phyloP scores from a whole-genome alignment of 1,140 invertebrate species.

The Chironomus striatipennis region DNA sequence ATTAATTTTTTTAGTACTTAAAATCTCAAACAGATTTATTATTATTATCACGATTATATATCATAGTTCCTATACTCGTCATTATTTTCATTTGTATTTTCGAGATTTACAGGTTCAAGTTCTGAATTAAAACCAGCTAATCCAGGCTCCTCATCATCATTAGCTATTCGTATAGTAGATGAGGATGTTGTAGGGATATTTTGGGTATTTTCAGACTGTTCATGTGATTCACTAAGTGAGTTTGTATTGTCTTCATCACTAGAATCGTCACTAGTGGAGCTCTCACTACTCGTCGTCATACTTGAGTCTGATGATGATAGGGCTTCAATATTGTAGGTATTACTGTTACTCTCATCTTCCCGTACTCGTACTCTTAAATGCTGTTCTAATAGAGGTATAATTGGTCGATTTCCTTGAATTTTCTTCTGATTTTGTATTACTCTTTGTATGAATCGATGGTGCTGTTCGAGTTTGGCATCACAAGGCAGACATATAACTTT shows the following conservation, averaged over 20 bases:
- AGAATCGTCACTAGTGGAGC: neutral
- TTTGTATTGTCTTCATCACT: conserved; percentile 14
- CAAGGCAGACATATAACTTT: neutral
- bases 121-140: neutral
- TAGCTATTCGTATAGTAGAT: neutral
- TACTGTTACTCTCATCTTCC: neutral
- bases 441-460: conserved; percentile 12
- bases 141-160: neutral
- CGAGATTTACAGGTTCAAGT: neutral
- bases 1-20: no score
- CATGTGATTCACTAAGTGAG: neutral
- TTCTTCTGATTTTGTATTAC: conserved; percentile 16
- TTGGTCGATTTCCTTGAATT: conserved; percentile 19
- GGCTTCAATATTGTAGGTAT: conserved; percentile 15
- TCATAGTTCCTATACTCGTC: no score
- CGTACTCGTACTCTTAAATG: neutral
- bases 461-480: neutral
- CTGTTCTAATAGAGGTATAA: neutral
- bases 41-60: no score
- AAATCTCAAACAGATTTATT: no score
- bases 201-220: neutral
- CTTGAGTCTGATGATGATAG: conserved; percentile 1
- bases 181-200: neutral
- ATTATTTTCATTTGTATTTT: neutral
- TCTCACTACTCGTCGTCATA: neutral